Evolutionary conservation across 2,113 vertebrate genomes (phyloP).

Genomic region (Spheniscus mendiculus): DNA sequence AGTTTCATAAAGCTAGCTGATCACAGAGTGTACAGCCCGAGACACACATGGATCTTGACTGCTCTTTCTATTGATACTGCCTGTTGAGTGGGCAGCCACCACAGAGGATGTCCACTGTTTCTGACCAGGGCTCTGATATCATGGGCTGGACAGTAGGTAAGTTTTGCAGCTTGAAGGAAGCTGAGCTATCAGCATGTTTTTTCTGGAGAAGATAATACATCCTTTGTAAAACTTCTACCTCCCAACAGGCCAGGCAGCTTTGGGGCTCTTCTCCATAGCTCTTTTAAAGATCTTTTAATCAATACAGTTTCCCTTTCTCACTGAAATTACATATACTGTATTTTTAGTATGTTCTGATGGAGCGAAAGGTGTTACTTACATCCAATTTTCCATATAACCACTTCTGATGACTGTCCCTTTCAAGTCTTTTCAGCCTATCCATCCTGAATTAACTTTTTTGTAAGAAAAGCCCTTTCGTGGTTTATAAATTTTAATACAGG

Average conservation of each 20-base stretch:
- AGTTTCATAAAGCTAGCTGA: neutral
- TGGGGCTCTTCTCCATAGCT: neutral
- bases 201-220: neutral
- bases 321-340: slow-evolving; percentile 70
- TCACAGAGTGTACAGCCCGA: neutral
- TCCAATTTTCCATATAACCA: slow-evolving; percentile 76
- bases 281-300: slow-evolving; percentile 60
- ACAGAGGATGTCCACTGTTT: neutral
- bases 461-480: slow-evolving; percentile 78
- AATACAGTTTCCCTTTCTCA: slow-evolving; percentile 50
- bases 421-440: slow-evolving; percentile 68
- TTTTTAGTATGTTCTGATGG: slow-evolving; percentile 72
- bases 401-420: slow-evolving; percentile 76
- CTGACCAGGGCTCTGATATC: neutral
- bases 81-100: neutral
- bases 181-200: neutral
- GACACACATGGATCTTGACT: neutral
- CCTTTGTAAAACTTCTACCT: neutral
- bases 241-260: neutral
- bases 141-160: neutral
- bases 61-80: neutral
- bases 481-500: slow-evolving; percentile 83
- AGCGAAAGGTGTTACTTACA: slow-evolving; percentile 69
- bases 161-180: neutral
- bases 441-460: slow-evolving; percentile 79